Base-by-base conservation (phyloP, 2,113 vertebrate genomes). In the Rhynchopsitta pachyrhyncha region DNA sequence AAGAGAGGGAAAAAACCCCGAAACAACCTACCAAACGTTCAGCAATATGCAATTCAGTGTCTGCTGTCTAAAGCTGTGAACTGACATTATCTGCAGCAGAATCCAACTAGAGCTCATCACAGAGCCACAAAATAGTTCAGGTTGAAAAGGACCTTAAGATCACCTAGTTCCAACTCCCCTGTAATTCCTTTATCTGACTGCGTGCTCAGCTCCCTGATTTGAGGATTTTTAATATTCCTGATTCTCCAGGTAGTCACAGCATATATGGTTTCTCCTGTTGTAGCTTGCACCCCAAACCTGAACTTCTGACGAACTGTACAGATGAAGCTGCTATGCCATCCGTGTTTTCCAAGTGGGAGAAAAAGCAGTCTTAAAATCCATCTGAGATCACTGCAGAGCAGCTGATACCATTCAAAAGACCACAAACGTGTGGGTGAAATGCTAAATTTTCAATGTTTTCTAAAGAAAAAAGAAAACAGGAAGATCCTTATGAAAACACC, bases 401-500 rank as follows among this genome's bases (percentile, higher is more conserved):
- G 91, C 87, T 95, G 94, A 96, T 97, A 96, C 47, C 8, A 0
- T 91, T 95, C 93, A 95, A 70, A 95, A 85, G 78, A 94, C 93
- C 94, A 96, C 91, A 95, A 95, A 92, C 84, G 89, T 92, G 94
- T 88, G 91, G 75, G 84, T 90, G 81, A 96, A 95, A 95, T 59
- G 82, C 90, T 95, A 76, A 69, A 82, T 95, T 95, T 94, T 96
- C 94, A 93, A 49, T 95, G 82, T 23, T 77, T 46, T 95, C 63
- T 67, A 28, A 91, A 96, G 93, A 89, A 96, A 93, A 96, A 92
- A 89, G 86, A 93, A 96, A 96, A 92, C 94, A 97, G 89, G 93
- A 97, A 96, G 91, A 95, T 92, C 74, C 87, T 95, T 95, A 93
- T 88, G 91, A 97, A 97, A 96, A 95, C 92, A 95, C 31, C 80